Base-by-base conservation (phyloP, 2,888 invertebrate species). In the Tipula helvola region DNA sequence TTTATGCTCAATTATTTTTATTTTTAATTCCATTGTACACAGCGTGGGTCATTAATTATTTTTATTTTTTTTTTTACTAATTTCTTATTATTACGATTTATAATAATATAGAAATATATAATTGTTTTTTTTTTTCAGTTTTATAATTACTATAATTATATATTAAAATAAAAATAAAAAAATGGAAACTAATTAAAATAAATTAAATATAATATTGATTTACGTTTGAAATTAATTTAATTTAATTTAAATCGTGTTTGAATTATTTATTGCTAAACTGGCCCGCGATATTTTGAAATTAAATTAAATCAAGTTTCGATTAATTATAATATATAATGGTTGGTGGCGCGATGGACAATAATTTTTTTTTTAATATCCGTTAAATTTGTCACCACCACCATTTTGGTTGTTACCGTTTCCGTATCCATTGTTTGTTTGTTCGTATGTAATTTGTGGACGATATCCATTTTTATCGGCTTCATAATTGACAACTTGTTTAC, bases 391-490 rank as follows among this genome's bases (percentile, higher is more conserved):
- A 71, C 88, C 88, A 87, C 88, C 88, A 57, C 88, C 71, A 28
- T 71, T 71, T 71, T 71, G 71, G 8, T 71, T n/a, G 52, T 28
- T 47, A 41, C 41, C 13, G 84, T 85, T 85, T n/a, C 36, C 52
- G 57, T 84, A 47, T 3, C 91, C 90, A 87, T 89, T 89, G 83
- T 92, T 92, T 41, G 92, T 92, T 89, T 94, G 94, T 90, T 95
- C 94, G 90, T 95, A 95, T 0, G 94, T 93, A 87, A 95, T 94
- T 88, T 92, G 93, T 16, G 95, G 95, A 88, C 93, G 93, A 91
- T 94, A 95, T 0, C 95, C 95, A 84, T 93, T 92, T 89, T 94
- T 92, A 89, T 95, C 95, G 5, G 95, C 95, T 89, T 94, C 94
- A 90, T 95, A 95, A 88, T 93, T 93, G 0, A 95, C 95, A 71